These are phyloP conservation scores for Schizopygopsis pylzovi DNA, from an alignment of 2,797 vertebrate genomes.

Conservation along the genomic window DNA sequence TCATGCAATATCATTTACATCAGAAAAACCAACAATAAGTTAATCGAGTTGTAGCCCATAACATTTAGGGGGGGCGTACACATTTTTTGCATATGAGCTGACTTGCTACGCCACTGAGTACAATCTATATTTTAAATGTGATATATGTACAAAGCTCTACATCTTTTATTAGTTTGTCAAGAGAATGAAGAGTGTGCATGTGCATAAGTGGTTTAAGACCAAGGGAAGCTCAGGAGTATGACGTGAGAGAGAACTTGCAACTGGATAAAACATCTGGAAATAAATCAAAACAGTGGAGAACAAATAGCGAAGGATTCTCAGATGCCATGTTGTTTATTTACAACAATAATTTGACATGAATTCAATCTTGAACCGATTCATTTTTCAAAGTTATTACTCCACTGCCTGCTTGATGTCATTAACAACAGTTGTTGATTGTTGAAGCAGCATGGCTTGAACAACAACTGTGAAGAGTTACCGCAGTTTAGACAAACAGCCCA, in stretches of 20 bases:
- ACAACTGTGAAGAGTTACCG: background rate
- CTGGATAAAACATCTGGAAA: background rate
- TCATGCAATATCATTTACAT: too few species aligned
- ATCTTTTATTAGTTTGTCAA: background rate
- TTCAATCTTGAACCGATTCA: background rate
- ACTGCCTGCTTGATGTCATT: background rate
- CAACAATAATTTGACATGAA: background rate
- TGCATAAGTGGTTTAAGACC: background rate
- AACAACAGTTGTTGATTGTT: background rate
- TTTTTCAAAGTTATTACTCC: background rate
- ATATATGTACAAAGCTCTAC: background rate
- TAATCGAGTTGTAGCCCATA: too few species aligned
- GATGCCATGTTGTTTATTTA: background rate
- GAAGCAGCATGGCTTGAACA: background rate
- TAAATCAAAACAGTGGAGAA: background rate
- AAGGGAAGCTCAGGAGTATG: background rate
- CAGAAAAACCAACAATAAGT: too few species aligned
- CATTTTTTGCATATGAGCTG: too few species aligned
- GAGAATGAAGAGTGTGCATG: background rate
- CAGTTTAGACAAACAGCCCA: background rate
- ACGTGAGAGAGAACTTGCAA: background rate
- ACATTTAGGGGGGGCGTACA: too few species aligned
- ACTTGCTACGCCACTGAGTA: background rate
- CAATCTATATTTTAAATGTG: background rate
- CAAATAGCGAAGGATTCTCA: background rate